Conservation (phyloP, 2,113 vertebrate species). For the Benitochromis conjunctus region DNA sequence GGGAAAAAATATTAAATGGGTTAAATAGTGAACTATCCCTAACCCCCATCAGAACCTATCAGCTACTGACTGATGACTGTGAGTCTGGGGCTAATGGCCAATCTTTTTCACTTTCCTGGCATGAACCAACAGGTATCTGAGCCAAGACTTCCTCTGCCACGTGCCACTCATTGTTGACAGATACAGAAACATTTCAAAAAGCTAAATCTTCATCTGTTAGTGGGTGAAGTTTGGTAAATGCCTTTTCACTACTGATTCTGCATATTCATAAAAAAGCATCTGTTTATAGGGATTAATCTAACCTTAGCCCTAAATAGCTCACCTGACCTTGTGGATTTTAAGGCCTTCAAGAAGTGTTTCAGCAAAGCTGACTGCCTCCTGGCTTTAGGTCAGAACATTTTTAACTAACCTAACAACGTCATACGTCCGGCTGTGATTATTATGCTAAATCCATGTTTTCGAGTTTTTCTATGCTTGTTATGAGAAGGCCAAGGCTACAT, state of each 20-base stretch:
- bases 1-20: background rate
- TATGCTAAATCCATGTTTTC: background rate
- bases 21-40: background rate
- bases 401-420: background rate
- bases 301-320: background rate
- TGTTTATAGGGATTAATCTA: background rate
- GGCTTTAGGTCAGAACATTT: background rate
- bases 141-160: background rate
- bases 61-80: background rate
- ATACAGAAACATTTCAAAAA: background rate
- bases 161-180: background rate
- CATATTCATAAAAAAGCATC: background rate
- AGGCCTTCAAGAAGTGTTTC: background rate
- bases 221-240: background rate
- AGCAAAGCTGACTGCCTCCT: background rate
- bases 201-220: background rate
- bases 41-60: background rate
- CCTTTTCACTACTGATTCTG: background rate
- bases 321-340: background rate
- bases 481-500: background rate
- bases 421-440: background rate
- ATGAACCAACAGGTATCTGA: background rate
- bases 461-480: background rate
- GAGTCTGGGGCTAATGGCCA: background rate
- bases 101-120: background rate